Evolutionary conservation across 2,797 vertebrate genomes (phyloP), one percentile per base, ranked within the genome.

Genomic region (Gobio occitaniae): DNA sequence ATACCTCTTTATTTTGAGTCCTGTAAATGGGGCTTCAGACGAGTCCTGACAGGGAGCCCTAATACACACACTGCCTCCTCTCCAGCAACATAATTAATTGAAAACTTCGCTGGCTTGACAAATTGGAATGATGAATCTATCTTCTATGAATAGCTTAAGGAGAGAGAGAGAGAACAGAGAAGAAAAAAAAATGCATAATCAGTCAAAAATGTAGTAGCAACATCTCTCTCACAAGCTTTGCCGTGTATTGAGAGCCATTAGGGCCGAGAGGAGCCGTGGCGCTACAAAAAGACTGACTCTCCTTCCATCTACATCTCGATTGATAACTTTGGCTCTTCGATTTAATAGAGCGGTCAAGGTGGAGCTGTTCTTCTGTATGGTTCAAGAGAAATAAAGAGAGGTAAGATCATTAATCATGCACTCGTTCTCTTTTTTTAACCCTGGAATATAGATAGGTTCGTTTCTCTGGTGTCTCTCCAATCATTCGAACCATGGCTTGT

Each of bases 121-220:
- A 99, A 99, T 99, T 99, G 97, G 97, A 97, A 98, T 99, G 98
- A 99, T 99, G 97, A 98, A 99, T 99, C 97, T 98, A 97, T 97
- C 97, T 95, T 94, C 97, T 97, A 98, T 98, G 97, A 98, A 98
- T 97, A 97, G 96, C 95, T 95, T 94, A 95, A 93, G 92, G 78
- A 82, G 82, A 76, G 76, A 83, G 25, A 25, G 94, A 91, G 92
- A 86, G 82, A 93, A 69, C 90, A 91, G 82, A 84, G 92, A 84
- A 52, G 82, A 75, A 93, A 94, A 63, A 97, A 95, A 97, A 97
- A 98, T 97, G 97, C 97, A 98, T 99, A 99, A 99, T 99, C 98
- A 99, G 98, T 99, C 98, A 99, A 97, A 98, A 96, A 96, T 96
- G 95, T 96, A 96, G 96, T 96, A 95, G 95, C 95, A 96, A 96